Percentiles rank a stretch among this genome's conserved stretches.
Evolutionary conservation across 2,888 invertebrate genomes (phyloP).

Genomic region (Urechis unicinctus): DNA sequence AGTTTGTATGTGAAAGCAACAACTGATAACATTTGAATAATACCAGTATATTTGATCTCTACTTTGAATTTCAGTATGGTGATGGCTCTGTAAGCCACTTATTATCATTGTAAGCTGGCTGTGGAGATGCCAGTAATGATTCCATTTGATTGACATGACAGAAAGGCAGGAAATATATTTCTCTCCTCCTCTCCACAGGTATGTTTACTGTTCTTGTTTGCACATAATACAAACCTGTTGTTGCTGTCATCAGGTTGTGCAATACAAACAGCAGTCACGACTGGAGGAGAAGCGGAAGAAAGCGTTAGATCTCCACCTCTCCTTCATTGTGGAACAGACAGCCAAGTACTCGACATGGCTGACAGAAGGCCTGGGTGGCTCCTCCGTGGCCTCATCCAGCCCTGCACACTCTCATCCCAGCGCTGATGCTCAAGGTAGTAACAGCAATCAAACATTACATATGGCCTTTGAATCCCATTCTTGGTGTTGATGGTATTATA

Average conservation of each 20-base stretch:
- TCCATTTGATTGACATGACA: not conserved
- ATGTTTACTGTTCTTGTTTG: not conserved
- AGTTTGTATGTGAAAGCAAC: too few species aligned
- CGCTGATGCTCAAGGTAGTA: too few species aligned
- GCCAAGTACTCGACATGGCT: conserved; percentile 78
- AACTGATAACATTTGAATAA: too few species aligned
- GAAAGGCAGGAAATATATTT: not conserved
- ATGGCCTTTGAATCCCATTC: not conserved
- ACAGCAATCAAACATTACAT: too few species aligned
- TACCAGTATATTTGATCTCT: too few species aligned
- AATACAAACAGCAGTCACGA: conserved; percentile 85
- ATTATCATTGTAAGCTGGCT: not conserved
- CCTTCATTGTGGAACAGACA: conserved; percentile 96
- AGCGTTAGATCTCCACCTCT: conserved; percentile 90
- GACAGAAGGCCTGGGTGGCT: conserved; percentile 38
- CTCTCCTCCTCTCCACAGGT: not conserved
- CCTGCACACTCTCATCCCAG: conserved; percentile 1
- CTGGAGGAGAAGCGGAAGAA: conserved; percentile 90
- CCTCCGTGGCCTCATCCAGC: conserved; percentile 4
- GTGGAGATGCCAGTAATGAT: not conserved
- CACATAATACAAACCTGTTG: too few species aligned
- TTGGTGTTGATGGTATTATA: not conserved
- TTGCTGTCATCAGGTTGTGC: conserved; percentile 79
- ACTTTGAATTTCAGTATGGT: too few species aligned
- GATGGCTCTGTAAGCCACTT: not conserved